Evolutionary conservation across 2,797 vertebrate species (phyloP).

Genomic region (Buceros bicornis): DNA sequence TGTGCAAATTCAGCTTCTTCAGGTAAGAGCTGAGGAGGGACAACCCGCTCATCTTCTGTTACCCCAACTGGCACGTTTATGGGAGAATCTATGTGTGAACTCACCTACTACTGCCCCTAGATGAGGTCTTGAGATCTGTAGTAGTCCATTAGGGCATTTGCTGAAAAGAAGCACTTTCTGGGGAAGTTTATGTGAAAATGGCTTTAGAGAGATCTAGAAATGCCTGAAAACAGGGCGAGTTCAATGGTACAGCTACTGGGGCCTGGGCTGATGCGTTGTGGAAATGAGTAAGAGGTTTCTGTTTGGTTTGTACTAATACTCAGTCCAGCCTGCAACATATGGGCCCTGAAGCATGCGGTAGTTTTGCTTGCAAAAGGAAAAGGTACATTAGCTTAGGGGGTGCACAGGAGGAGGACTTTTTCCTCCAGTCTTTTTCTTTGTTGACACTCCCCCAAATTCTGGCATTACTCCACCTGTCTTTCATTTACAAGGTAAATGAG

Average conservation of each 20-base stretch:
- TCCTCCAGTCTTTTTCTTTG: not conserved
- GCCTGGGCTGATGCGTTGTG: not conserved
- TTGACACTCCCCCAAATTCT: not conserved
- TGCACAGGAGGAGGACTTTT: not conserved
- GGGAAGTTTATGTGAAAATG: not conserved
- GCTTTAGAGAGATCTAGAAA: not conserved
- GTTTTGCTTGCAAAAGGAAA: not conserved
- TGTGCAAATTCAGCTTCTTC: conserved; percentile 92
- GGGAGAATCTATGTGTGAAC: not conserved
- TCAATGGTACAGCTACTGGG: not conserved
- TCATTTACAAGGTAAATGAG: not conserved
- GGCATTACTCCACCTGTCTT: not conserved
- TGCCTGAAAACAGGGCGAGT: not conserved
- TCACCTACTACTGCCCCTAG: fast-evolving
- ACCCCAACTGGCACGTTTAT: not conserved
- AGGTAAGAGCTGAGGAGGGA: conserved; percentile 82
- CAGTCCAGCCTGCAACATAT: not conserved
- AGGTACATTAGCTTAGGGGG: no score
- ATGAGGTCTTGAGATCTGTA: not conserved
- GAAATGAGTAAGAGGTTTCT: not conserved
- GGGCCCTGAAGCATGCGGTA: not conserved
- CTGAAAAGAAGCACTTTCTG: not conserved
- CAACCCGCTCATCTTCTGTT: not conserved
- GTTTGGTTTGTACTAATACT: not conserved
- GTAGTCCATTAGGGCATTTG: not conserved